Evolutionary conservation across 1,140 invertebrate species (phyloP), one percentile per base, ranked within the genome.

Genomic region (Paracyclopina nana): DNA sequence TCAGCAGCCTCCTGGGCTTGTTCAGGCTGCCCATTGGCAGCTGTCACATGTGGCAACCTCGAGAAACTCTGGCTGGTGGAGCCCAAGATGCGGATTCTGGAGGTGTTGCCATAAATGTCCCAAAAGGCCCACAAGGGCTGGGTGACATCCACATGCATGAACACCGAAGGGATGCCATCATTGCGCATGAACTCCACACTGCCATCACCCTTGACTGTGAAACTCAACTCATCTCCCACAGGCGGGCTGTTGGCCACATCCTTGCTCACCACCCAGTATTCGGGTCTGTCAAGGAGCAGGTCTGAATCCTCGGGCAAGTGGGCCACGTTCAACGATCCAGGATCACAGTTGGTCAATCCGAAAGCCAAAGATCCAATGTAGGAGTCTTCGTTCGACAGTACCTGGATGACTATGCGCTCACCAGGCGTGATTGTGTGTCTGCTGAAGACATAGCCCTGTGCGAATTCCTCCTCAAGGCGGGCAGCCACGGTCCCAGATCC

Each of bases 191-290:
- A 85, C 59, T 77, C 73, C 1, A 96, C 84, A 68, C 92, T 84
- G 6, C 87, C 74, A 26, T 58, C 48, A 22, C 45, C 45, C 14
- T 52, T 58, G 44, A 56, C 41, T 25, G 34, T 50, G 46, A 58
- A 59, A 44, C 45, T 56, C 24, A 96, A 74, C 63, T 92, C 84
- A 63, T 95, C 90, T 1, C 84, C 85, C 22, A 78, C 72, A 53
- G 81, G 71, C 0, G 87, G 75, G 29, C 72, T 77, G 25, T 78
- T 76, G 0, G 82, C 85, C 1, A 94, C 83, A 61, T 95, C 85
- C 58, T 91, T 82, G 56, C 81, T 80, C 0, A 96, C 83, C 1
- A 95, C 86, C 90, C 90, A 96, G 62, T 96, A 96, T 60, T 97
- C 90, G 0, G 80, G 82, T n/a, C 91, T 70, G 62, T 97, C 91